Base-by-base conservation (phyloP, 2,888 invertebrate genomes). In the Drosophila pegasa region DNA sequence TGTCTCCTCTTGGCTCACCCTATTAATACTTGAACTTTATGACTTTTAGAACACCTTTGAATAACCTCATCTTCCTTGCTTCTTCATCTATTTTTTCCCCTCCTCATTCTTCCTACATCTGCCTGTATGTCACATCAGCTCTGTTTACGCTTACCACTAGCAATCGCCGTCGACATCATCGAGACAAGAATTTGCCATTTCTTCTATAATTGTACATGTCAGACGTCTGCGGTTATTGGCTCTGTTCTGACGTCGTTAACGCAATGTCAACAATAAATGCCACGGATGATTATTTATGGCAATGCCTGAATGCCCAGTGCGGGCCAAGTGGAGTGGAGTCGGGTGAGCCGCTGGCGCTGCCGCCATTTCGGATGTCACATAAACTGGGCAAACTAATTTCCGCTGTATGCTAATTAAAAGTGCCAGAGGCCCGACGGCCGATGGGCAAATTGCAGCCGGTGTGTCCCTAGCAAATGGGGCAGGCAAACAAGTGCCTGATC, bases 381-480 rank as follows among this genome's bases (percentile, higher is more conserved):
- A 78, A 79, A 71, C 48, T 67, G 29, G 63, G 58, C 57, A 63
- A 68, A 76, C 80, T 79, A 88, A 87, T 86, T 88, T 83, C 86
- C 88, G 71, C 63, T 57, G 68, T 59, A 86, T 88, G 88, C 88
- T 83, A 83, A 88, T 83, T 88, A 83, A 83, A 86, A 83, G 68
- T 78, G 84, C 83, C 71, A 74, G 57, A 48, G 75, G 87, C 78
- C 52, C 64, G 63, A 33, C 63, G 61, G 75, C 71, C 66, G 58
- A 27, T 66, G 86, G 77, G 75, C 88, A 88, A 83, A 83, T 88
- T 83, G 88, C 78, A 57, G 41, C 41, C 10, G 43, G 40, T 38
- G 58, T 47, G 18, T 40, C 40, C 51, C 56, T 35, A 41, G 52
- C 40, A 55, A 54, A 58, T 31, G 29, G 54, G 58, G 41, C 40